phyloP scores from a whole-genome alignment of 1,140 invertebrate genomes.

The Hyphantria cunea region DNA sequence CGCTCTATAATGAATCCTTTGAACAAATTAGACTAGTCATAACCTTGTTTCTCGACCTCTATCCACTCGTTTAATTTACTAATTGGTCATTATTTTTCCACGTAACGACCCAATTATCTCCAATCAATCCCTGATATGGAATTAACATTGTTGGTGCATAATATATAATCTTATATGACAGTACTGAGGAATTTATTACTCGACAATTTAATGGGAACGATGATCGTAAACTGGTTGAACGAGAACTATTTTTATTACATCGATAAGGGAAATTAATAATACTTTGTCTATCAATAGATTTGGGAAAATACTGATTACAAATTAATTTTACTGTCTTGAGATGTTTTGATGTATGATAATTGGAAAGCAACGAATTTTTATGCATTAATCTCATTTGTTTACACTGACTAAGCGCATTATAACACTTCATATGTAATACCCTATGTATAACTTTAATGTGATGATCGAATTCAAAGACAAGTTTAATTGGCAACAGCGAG shows the following conservation, averaged over 20 bases:
- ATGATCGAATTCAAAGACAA: no score
- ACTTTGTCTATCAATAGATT: constrained; percentile 29
- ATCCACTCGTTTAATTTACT: constrained; percentile 69
- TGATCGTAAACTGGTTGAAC: constrained; percentile 49
- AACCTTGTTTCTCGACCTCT: constrained; percentile 47
- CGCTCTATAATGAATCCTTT: constrained; percentile 16
- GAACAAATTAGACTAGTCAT: constrained; percentile 31
- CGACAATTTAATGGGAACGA: constrained; percentile 46
- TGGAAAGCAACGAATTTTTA: background rate
- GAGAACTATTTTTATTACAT: constrained; percentile 49
- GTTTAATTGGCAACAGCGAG: no score
- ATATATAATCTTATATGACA: constrained; percentile 70
- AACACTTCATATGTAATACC: no score
- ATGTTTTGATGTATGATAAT: background rate
- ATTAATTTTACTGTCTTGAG: background rate
- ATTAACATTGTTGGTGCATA: constrained; percentile 60
- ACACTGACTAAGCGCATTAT: no score
- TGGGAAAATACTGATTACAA: constrained; percentile 8
- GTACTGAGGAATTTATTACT: constrained; percentile 53
- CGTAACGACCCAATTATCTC: constrained; percentile 73
- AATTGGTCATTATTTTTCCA: constrained; percentile 77
- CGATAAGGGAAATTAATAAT: constrained; percentile 43
- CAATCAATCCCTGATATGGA: constrained; percentile 74
- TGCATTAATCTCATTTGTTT: no score
- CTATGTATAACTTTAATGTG: no score